Evolutionary conservation across 2,113 vertebrate species (phyloP).

Genomic region (Zosterops borbonicus): DNA sequence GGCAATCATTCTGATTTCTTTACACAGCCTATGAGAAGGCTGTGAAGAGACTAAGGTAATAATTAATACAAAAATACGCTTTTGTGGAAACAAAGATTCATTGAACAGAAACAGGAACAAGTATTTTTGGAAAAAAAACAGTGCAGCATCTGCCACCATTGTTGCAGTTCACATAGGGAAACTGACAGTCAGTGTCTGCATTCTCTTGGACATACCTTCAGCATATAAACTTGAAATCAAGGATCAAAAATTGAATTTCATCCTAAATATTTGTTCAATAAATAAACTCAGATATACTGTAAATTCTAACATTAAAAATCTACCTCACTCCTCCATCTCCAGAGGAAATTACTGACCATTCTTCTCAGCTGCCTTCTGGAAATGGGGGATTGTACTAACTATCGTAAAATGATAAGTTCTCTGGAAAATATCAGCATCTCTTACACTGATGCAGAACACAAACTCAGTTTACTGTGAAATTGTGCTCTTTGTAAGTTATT

Average conservation of each 20-base stretch:
- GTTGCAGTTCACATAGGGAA: background rate
- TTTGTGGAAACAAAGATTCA: background rate
- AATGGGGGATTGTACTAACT: background rate
- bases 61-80: background rate
- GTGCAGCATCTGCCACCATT: background rate
- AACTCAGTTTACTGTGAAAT: background rate
- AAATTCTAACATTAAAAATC: background rate
- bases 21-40: background rate
- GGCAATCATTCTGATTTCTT: background rate
- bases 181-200: background rate
- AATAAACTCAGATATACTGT: background rate
- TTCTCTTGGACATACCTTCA: background rate
- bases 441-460: background rate
- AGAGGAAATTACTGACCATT: background rate
- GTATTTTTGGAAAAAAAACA: background rate
- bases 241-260: background rate
- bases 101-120: background rate
- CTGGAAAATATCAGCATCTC: background rate
- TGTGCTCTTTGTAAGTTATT: background rate
- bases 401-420: background rate
- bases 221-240: background rate
- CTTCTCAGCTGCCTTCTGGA: background rate
- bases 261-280: background rate
- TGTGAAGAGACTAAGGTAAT: background rate
- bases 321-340: background rate